A percentile compares a stretch with the other conserved stretches of the same genome.
Conservation (phyloP, 2,113 vertebrate species). For the Halichoerus grypus region DNA sequence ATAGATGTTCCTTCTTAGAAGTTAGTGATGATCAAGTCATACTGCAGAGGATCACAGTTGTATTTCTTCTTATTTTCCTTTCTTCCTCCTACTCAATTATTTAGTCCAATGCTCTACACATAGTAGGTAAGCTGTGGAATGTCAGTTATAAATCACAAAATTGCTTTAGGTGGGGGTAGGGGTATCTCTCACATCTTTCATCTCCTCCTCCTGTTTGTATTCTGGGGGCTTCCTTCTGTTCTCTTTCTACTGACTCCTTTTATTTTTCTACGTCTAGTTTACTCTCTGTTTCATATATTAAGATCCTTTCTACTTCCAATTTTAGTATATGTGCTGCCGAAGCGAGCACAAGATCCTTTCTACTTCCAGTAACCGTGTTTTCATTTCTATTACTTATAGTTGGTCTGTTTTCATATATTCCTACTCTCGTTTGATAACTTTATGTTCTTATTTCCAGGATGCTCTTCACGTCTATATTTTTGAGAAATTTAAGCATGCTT, state of each 20-base stretch:
- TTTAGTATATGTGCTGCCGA: too few species aligned
- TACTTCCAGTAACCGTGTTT: neutral
- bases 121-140: neutral
- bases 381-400: constrained; percentile 24
- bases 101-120: neutral
- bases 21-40: neutral
- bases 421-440: neutral
- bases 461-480: neutral
- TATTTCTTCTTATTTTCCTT: neutral
- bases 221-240: neutral
- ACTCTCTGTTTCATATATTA: constrained; percentile 2
- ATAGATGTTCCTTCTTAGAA: neutral
- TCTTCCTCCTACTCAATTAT: neutral
- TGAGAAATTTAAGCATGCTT: constrained; percentile 30
- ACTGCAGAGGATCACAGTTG: neutral
- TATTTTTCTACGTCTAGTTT: neutral
- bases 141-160: neutral
- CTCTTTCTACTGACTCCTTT: neutral
- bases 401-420: neutral
- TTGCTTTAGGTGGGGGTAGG: neutral
- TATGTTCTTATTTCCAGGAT: neutral
- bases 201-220: neutral
- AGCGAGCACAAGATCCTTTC: neutral
- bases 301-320: neutral
- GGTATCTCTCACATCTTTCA: neutral